Base-by-base conservation (phyloP, 2,113 vertebrate genomes). In the Sturnus vulgaris region DNA sequence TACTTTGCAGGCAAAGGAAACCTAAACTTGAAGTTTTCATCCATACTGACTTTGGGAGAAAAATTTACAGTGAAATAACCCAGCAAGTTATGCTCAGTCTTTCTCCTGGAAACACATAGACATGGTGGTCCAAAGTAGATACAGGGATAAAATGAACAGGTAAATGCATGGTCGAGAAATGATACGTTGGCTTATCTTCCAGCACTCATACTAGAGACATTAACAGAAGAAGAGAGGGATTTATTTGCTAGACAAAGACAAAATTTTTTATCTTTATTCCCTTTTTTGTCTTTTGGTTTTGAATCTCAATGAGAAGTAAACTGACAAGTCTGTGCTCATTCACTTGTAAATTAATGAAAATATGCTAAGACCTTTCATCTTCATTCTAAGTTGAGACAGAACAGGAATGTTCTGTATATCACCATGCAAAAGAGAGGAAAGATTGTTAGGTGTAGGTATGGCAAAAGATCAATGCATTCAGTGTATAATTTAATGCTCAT, bases 261-360 rank as follows among this genome's bases (percentile, higher is more conserved):
- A 3, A 7, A 20, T 90, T 86, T 60, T 57, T 66, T 1, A 17
- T 49, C 35, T 70, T 82, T 76, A 63, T 57, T 84, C 22, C 11
- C 3, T 57, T 69, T 61, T 80, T 80, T 64, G 6, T 15, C 20
- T 94, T 55, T 70, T 61, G 23, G 22, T 72, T 85, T 90, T 80
- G 50, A 66, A 73, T 91, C 44, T 84, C 37, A 82, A 0, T 72
- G 44, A 85, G 53, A 65, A 77, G 10, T 31, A 94, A 94, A 72
- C 18, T 40, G 27, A 7, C 16, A 76, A 55, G 52, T 28, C 35
- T 80, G 57, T 25, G 47, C 31, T 90, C 12, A 53, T 39, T 76
- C 53, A 87, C 52, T 89, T 88, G 66, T 88, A 69, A 90, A 73
- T 88, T 90, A 82, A 92, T 90, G 66, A 72, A 97, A 92, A 90